A percentile compares a stretch with the other conserved stretches of the same genome.
phyloP scores from a whole-genome alignment of 92 coral and sea anemone species.

The Phenganax marumi region DNA sequence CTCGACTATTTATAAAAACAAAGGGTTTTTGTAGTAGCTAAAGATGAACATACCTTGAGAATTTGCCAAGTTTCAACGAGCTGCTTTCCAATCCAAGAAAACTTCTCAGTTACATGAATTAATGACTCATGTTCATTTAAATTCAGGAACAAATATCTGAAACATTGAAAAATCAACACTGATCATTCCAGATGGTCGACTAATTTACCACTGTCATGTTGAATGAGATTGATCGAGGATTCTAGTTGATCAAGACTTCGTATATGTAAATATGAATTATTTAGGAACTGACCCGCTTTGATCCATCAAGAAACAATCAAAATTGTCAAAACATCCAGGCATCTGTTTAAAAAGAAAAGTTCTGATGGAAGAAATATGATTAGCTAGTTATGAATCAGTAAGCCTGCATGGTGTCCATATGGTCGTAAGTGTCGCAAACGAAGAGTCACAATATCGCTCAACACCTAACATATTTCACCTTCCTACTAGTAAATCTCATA shows the following conservation, averaged over 20 bases:
- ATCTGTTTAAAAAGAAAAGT: conserved; percentile 20
- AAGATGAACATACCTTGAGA: conserved; percentile 39
- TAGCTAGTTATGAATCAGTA: not conserved
- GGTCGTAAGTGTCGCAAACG: too few species aligned
- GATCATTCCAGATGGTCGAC: not conserved
- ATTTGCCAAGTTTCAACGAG: conserved; percentile 17
- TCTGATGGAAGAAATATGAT: not conserved
- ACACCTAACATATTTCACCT: too few species aligned
- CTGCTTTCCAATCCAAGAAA: conserved; percentile 67
- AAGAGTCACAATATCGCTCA: too few species aligned
- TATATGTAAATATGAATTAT: not conserved
- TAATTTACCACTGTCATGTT: too few species aligned
- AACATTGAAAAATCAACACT: not conserved
- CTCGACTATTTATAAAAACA: not conserved
- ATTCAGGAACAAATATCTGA: conserved; percentile 20
- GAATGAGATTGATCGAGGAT: too few species aligned
- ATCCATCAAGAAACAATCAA: conserved; percentile 63
- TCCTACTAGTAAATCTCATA: too few species aligned
- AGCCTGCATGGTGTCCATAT: too few species aligned
- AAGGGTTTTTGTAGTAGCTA: too few species aligned
- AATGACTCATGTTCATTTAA: conserved; percentile 21
- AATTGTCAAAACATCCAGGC: conserved; percentile 50
- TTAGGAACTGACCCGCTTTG: conserved; percentile 61
- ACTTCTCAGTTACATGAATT: conserved; percentile 57
- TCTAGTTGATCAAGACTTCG: too few species aligned